Evolutionary conservation across 2,797 vertebrate genomes (phyloP), one percentile per base, ranked within the genome.

Genomic region (Hydrocynus forskahlii): DNA sequence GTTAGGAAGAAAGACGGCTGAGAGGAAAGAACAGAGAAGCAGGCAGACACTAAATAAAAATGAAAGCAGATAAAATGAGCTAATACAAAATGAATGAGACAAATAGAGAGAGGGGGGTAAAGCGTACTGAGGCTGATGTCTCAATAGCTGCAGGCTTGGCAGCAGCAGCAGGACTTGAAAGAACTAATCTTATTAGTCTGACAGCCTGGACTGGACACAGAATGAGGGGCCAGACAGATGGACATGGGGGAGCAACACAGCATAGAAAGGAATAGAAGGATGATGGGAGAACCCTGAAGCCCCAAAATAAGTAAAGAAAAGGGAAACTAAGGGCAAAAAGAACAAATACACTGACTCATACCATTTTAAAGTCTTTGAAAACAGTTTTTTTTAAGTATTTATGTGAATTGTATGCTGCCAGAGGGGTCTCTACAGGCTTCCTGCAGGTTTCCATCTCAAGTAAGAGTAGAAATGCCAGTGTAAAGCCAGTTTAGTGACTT

Each of bases 111-210:
- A 79, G 83, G 86, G 25, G 7, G 66, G 80, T 78, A 75, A 17
- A 67, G 50, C 75, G 84, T 80, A 82, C 69, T 67, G 38, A 64
- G 50, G 59, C 69, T 82, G 79, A 80, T 69, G 55, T 55, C 76
- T 85, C 88, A 87, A 87, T 92, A 87, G 80, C 89, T 87, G 83
- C 35, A 59, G 38, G 70, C 72, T 82, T 82, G 81, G 84, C 91
- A 81, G 77, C 68, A 79, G 80, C 78, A 76, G 70, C 74, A 85
- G 76, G 73, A 75, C 72, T 76, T 83, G 68, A 82, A 68, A 78
- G 89, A 82, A 59, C 83, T 91, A 92, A 93, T 93, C 91, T 89
- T 81, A 91, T 94, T 93, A 92, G 79, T 17, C 75, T 85, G 88
- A 92, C 81, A 85, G 91, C 89, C 86, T 85, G 89, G 90, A 92